Base-by-base conservation (phyloP, 2,888 invertebrate genomes). In the Tenthredo livida region DNA sequence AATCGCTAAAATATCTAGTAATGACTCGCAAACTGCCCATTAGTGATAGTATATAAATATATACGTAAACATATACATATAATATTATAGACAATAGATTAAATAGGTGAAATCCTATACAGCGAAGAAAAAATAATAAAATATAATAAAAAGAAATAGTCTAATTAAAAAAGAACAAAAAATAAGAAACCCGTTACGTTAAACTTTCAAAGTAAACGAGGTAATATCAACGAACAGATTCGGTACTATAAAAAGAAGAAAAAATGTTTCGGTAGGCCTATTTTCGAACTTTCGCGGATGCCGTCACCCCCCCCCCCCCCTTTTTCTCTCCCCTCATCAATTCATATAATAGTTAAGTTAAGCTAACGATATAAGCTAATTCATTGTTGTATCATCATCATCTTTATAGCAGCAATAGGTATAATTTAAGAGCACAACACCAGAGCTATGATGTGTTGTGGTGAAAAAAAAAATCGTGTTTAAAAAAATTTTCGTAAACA, bases 21-120 rank as follows among this genome's bases (percentile, higher is more conserved):
- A 40, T 58, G 37, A 65, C 61, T 50, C 77, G 33, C 80, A 43
- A 80, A 80, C 80, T 80, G 80, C 80, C 80, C 80, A 25, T 21
- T 80, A 80, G 80, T 80, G 65, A 80, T 80, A 77, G 67, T 47
- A 80, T 29, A n/a, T n/a, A 73, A 73, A 72, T 40, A 77, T 50
- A 77, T n/a, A 77, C 21, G 21, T 73, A n/a, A n/a, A n/a, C n/a
- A 70, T 6, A 33, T 33, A 33, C 4, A n/a, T n/a, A n/a, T 33
- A 37, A 37, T 37, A 37, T 37, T 43, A 21, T 73, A 67, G 33
- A 67, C 33, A 17, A 33, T 73, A 73, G 40, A 70, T 70, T 33
- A 70, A 43, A 43, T 73, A 73, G 43, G 1, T 25, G 43, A 21
- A 43, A 43, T 40, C 43, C 21, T 73, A 77, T 73, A 77, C 29